Base-by-base conservation (phyloP, 2,113 vertebrate species). In the Malurus elegans region DNA sequence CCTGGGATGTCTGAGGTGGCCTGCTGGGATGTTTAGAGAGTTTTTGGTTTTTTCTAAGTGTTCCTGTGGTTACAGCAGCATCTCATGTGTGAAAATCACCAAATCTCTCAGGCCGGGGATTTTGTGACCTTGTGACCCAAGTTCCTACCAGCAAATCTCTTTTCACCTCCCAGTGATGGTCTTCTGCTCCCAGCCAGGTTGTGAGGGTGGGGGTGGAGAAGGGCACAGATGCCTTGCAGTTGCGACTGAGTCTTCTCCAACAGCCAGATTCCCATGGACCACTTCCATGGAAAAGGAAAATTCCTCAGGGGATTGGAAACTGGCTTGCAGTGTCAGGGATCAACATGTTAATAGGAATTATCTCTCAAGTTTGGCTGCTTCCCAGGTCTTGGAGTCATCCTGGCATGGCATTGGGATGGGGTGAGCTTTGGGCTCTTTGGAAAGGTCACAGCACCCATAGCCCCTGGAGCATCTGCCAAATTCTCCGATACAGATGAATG, bases 1-100 rank as follows among this genome's bases (percentile, higher is more conserved):
- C 67, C 24, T 88, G 47, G 73, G 93, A 78, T 91, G 36, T 89
- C 90, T 96, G 75, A 67, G 50, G 45, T 88, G 72, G 85, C 83
- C 94, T 7, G 34, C 79, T 83, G 82, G 72, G 83, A 92, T 95
- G 47, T 86, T 96, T 92, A 90, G 82, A 97, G 85, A 95, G 75
- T 40, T 96, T 96, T 83, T 66, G 79, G 51, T 66, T 96, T 95
- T 95, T 92, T 83, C 16, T 78, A 58, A 93, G 79, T 96, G 91
- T 56, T 93, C 67, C 34, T 92, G 92, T 92, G 94, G 86, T 93
- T 96, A 66, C 38, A 19, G 71, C 51, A 95, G 75, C 67, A 76
- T 94, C 7, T 0, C 86, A 14, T 80, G 82, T 83, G 72, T 93
- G 67, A 93, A 93, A 90, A 95, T 94, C 79, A 92, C 79, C 60